Conservation (phyloP, 2,888 invertebrate genomes). For the Agelastica alni region DNA sequence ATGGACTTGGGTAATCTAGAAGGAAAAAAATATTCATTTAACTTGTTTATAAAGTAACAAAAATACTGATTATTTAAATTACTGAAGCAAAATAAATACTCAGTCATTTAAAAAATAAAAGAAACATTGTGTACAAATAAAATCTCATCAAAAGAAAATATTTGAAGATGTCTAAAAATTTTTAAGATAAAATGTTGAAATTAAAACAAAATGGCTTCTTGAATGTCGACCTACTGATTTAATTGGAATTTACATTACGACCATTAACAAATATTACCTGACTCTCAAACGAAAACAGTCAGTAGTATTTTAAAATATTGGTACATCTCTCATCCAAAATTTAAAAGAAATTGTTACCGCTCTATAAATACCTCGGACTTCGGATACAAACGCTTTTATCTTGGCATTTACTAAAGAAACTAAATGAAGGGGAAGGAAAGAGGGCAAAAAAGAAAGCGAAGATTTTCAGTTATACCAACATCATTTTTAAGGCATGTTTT, state of each 20-base stretch:
- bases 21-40: conserved; percentile 16
- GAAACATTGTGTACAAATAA: neutral
- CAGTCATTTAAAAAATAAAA: neutral
- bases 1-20: conserved; percentile 33
- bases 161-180: conserved; percentile 14
- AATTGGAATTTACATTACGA: conserved; percentile 5
- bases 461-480: conserved; percentile 9
- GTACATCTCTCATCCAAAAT: conserved; percentile 37
- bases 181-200: conserved; percentile 16
- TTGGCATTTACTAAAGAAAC: conserved; percentile 41
- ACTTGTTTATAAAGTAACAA: conserved; percentile 5
- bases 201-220: conserved; percentile 21
- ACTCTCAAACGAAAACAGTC: conserved; percentile 35
- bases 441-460: conserved; percentile 10
- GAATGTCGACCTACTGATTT: conserved; percentile 9
- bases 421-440: conserved; percentile 2
- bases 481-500: neutral
- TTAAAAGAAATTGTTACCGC: conserved; percentile 26
- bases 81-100: neutral
- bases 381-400: conserved; percentile 40
- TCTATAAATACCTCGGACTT: conserved; percentile 38
- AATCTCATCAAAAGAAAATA: neutral
- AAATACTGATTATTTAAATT: neutral
- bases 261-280: conserved; percentile 40
- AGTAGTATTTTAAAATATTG: conserved; percentile 34